Base-by-base conservation (phyloP, 2,888 invertebrate species). In the Ornithoptera priamus region DNA sequence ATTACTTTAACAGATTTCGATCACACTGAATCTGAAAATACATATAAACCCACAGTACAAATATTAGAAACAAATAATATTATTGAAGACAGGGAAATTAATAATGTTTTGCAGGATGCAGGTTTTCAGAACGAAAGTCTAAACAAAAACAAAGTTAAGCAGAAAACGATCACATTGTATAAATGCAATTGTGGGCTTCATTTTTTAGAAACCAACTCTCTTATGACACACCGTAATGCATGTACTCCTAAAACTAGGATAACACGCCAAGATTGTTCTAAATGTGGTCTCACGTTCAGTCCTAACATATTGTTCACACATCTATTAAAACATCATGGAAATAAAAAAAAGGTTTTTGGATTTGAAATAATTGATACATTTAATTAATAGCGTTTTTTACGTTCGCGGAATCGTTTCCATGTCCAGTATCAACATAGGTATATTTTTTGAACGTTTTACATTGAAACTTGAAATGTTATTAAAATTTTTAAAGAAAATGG, bases 121-220 rank as follows among this genome's bases (percentile, higher is more conserved):
- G 18, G 7, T 53, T 1, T n/a, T n/a, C 6, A n/a, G 1, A 53
- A 53, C 2, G n/a, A 53, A 53, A n/a, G 7, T 53, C 1, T n/a
- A 53, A 5, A 53, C 6, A 6, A n/a, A 53, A 68, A n/a, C 17
- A 64, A 57, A 24, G 30, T 68, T 6, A 53, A 62, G 0, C 74
- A 76, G 68, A 71, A 77, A 68, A 68, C 50, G 50, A 79, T 75
- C 20, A 80, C 74, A 70, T 72, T 89, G 69, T 89, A 84, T 74
- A 87, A 84, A 78, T 90, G 89, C 75, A 65, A 68, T 5, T 90
- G 89, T 77, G 88, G 84, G 5, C 78, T 89, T 67, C 82, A 88
- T 77, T 89, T 69, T 42, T 18, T 72, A 18, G 62, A 67, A 18
- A 61, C 6, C 6, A 18, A 62, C 22, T 65, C 69, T 62, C 59